Percentiles rank a stretch among this genome's conserved stretches.
These are phyloP conservation scores for Bungarus multicinctus DNA, from an alignment of 2,113 vertebrate species.

Conservation along the genomic window DNA sequence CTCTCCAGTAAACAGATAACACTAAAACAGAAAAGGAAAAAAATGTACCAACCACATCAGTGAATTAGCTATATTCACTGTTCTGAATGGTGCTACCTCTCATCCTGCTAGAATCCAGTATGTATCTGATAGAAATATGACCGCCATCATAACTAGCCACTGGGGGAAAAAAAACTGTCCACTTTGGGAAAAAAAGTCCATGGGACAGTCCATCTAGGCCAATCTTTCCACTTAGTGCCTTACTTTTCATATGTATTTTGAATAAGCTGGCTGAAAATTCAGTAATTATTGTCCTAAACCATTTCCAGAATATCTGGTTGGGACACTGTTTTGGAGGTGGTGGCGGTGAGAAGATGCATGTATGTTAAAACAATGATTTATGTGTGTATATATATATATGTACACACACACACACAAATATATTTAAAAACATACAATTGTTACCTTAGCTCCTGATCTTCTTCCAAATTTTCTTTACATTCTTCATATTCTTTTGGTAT, in stretches of 20 bases:
- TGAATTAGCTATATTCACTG: background rate
- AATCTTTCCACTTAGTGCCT: background rate
- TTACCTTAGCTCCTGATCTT: background rate
- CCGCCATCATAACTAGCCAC: background rate
- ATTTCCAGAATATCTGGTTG: background rate
- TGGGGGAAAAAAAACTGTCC: background rate
- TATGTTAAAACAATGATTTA: background rate
- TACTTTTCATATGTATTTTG: background rate
- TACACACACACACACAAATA: background rate
- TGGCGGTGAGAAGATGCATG: background rate
- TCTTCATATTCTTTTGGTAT: background rate
- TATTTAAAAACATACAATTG: rapidly evolving
- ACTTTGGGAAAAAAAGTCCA: too few relatives aligned
- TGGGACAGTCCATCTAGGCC: background rate
- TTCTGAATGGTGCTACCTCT: background rate
- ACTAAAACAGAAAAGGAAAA: background rate
- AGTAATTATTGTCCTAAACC: background rate
- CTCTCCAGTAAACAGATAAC: background rate
- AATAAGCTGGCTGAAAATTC: background rate
- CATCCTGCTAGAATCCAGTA: background rate
- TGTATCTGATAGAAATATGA: background rate
- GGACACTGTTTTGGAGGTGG: background rate
- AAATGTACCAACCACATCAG: background rate
- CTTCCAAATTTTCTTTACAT: rapidly evolving
- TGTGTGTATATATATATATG: too few relatives aligned